These are phyloP conservation scores for Atrichornis clamosus DNA, from an alignment of 2,113 vertebrate species.

Conservation along the genomic window DNA sequence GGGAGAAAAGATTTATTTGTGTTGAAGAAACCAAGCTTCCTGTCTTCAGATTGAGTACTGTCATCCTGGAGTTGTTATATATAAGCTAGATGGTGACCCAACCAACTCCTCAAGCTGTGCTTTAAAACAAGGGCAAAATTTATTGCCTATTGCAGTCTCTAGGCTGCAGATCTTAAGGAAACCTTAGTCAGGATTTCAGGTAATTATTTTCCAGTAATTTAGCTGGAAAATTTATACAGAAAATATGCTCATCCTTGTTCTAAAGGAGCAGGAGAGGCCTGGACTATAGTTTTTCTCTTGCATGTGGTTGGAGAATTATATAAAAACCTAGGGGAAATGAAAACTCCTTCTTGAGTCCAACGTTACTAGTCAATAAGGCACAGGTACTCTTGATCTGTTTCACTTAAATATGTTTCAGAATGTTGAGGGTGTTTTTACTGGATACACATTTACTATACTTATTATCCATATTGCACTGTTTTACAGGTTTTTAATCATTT, in stretches of 20 bases:
- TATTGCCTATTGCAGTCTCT: neutral
- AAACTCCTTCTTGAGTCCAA: neutral
- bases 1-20: neutral
- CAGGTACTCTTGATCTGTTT: neutral
- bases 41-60: neutral
- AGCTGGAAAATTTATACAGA: neutral
- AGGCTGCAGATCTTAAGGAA: neutral
- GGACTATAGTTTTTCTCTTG: fast-evolving
- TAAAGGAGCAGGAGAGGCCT: neutral
- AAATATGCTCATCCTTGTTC: neutral
- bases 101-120: neutral
- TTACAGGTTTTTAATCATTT: neutral
- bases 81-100: neutral
- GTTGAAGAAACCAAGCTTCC: neutral
- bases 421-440: fast-evolving
- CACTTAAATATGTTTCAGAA: neutral
- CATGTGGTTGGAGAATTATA: neutral
- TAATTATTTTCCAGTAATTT: neutral
- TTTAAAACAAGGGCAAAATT: neutral
- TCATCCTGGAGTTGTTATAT: neutral
- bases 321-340: neutral
- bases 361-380: neutral
- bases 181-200: neutral
- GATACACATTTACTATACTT: neutral
- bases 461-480: neutral